Base-by-base conservation (phyloP, 2,888 invertebrate species). In the Gymnosoma rotundatum region DNA sequence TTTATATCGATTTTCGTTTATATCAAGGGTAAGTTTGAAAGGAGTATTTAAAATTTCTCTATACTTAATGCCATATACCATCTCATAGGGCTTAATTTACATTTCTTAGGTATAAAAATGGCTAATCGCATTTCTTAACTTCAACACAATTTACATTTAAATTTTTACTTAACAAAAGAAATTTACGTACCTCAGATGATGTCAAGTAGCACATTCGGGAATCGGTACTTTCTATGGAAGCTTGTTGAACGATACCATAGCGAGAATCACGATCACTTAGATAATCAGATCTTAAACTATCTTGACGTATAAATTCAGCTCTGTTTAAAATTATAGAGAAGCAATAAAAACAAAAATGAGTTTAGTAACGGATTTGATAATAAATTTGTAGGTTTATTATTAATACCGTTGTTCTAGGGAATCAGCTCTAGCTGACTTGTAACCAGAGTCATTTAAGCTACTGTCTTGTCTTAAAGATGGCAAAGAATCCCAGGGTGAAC, bases 221-320 rank as follows among this genome's bases (percentile, higher is more conserved):
- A 93, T 98, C 98, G 12, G 98, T 97, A 93, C 98, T 98, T 92
- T 98, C 98, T 86, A 98, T 95, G 70, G 98, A 98, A 61, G 97
- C 97, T 92, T 98, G 98, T 93, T 98, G 97, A 88, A 97, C 97
- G 91, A 98, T 97, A 87, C 97, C 97, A 90, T 96, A 96, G 88
- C 96, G 95, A 20, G 96, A 95, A 90, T 97, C 97, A 86, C 97
- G 95, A 93, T 97, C 98, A 91, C 97, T 97, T 93, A 97, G 95
- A 93, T 97, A 98, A 91, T 97, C 97, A 2, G 97, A 97, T 69
- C 97, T 94, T 86, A 97, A 94, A 91, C 97, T 97, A 93, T 97
- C 97, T 93, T 97, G 97, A 16, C 97, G 95, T 92, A 97, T 97
- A 91, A 97, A 97, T 88, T 96, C 95, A 79, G 96, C 96, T 90